These are phyloP conservation scores for Oenanthe oenanthe DNA, from an alignment of 2,113 vertebrate genomes.

Conservation along the genomic window DNA sequence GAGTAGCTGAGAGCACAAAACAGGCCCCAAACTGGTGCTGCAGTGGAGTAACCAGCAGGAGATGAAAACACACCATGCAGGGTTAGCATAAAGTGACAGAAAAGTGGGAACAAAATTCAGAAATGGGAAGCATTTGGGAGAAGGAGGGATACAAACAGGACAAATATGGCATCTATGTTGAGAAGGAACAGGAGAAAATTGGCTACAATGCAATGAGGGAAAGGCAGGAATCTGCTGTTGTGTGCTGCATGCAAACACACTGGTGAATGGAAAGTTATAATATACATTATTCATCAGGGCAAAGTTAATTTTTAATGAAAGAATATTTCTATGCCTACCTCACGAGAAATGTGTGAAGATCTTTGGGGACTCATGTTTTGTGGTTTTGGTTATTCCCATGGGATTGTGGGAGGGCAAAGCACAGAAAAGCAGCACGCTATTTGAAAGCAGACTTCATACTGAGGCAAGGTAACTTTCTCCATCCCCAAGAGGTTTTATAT, in stretches of 20 bases:
- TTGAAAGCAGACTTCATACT: not conserved
- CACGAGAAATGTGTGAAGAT: slow-evolving; percentile 22
- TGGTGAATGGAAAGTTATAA: not conserved
- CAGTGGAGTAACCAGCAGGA: not conserved
- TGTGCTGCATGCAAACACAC: fast-evolving
- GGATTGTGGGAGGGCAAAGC: not conserved
- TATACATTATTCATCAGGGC: slow-evolving; percentile 3
- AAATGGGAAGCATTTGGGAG: not conserved
- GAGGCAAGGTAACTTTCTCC: not conserved
- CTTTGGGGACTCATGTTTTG: not conserved
- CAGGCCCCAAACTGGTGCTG: not conserved
- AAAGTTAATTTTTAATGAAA: slow-evolving; percentile 55
- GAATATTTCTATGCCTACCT: slow-evolving; percentile 1
- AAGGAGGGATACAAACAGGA: not conserved
- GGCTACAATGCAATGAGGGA: not conserved
- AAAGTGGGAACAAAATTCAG: not conserved
- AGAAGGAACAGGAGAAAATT: not conserved
- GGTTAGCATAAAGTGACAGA: not conserved
- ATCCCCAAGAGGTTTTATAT: not conserved
- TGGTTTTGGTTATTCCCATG: not conserved
- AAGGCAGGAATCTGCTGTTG: not conserved
- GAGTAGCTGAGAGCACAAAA: not conserved
- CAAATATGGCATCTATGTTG: not conserved
- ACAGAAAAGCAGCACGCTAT: not conserved
- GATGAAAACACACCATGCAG: not conserved